A percentile compares a stretch with the other conserved stretches of the same genome.
Evolutionary conservation across 2,797 vertebrate genomes (phyloP).

Genomic region (Kryptolebias ocellatus): DNA sequence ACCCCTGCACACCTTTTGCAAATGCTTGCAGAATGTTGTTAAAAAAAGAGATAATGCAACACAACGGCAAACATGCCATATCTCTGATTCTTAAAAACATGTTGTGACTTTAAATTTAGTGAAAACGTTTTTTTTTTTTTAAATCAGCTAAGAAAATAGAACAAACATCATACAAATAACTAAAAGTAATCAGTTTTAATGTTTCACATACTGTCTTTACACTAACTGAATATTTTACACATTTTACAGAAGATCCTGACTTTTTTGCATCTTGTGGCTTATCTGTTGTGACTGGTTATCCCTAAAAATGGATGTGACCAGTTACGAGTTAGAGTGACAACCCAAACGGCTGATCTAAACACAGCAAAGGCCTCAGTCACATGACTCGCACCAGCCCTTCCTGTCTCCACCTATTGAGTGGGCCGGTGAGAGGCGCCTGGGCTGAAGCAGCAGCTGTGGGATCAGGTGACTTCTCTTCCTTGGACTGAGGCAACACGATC

Average conservation of each 20-base stretch:
- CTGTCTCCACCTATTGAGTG: constrained; percentile 75
- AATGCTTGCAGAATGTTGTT: background rate
- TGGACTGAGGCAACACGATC: constrained; percentile 77
- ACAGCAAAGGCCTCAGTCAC: constrained; percentile 34
- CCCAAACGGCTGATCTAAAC: constrained; percentile 35
- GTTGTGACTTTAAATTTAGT: background rate
- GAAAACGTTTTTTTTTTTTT: too few species aligned
- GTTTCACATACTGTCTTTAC: too few species aligned
- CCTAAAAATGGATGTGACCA: constrained; percentile 7
- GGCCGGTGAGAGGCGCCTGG: constrained; percentile 74
- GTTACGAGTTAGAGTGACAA: constrained; percentile 30
- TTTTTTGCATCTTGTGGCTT: background rate
- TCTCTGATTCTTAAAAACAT: background rate
- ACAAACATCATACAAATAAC: background rate
- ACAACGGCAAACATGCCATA: background rate
- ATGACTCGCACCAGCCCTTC: constrained; percentile 45
- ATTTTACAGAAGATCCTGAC: background rate
- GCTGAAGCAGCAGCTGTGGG: constrained; percentile 69
- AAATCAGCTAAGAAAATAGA: background rate
- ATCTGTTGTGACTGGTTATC: background rate
- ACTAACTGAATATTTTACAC: too few species aligned
- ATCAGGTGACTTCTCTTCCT: constrained; percentile 81
- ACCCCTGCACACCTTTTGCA: too few species aligned
- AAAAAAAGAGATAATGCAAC: constrained; percentile 7
- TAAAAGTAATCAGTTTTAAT: background rate